These are phyloP conservation scores for Rhinogobio ventralis DNA, from an alignment of 2,797 vertebrate genomes.

Conservation along the genomic window DNA sequence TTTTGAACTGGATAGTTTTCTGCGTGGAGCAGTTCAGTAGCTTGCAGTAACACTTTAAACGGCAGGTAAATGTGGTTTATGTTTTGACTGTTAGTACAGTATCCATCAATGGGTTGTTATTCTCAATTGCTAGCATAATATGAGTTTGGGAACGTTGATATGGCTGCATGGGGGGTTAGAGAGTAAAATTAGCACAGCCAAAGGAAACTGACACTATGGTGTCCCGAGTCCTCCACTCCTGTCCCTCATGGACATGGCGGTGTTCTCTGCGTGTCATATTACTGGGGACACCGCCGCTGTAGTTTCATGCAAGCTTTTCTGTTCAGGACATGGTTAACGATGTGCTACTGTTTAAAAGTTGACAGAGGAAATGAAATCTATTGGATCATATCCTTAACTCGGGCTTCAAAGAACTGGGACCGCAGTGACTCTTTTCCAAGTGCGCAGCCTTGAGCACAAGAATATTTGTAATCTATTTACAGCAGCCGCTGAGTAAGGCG, in stretches of 20 bases:
- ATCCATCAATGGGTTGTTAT: conserved; percentile 10
- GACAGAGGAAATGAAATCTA: not conserved
- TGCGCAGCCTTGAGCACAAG: conserved; percentile 45
- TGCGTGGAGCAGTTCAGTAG: not conserved
- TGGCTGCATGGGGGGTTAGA: conserved; percentile 1
- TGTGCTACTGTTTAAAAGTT: not conserved
- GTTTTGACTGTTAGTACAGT: not conserved
- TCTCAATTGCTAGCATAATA: conserved; percentile 40
- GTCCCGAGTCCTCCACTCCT: conserved; percentile 34
- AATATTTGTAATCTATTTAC: conserved; percentile 87
- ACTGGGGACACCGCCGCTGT: conserved; percentile 32
- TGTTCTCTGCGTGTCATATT: conserved; percentile 44
- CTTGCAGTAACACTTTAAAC: not conserved
- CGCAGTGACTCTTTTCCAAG: conserved; percentile 17
- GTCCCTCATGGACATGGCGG: conserved; percentile 37
- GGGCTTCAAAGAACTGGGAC: not conserved
- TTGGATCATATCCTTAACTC: not conserved
- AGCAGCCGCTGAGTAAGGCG: conserved; percentile 87
- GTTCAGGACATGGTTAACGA: not conserved
- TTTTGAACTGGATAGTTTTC: not conserved
- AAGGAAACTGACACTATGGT: conserved; percentile 44
- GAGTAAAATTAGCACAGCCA: conserved; percentile 60
- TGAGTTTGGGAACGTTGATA: conserved; percentile 11
- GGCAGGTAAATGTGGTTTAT: not conserved
- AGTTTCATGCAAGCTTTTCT: conserved; percentile 36